Evolutionary conservation across 2,797 vertebrate species (phyloP).

Genomic region (Anolis apletophallus): DNA sequence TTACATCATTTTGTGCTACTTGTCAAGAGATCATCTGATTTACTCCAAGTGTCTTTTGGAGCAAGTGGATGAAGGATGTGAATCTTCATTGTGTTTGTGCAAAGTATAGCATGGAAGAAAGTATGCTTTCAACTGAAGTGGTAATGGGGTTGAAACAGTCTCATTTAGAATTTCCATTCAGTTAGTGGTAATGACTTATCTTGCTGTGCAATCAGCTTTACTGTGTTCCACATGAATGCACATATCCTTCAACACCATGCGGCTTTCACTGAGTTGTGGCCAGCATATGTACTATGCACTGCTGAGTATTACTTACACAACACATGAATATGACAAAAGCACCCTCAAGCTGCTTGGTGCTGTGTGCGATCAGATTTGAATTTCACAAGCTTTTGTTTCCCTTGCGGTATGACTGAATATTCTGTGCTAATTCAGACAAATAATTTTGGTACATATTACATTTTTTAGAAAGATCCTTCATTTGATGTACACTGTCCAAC

Average conservation of each 20-base stretch:
- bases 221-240: neutral
- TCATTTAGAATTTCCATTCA: neutral
- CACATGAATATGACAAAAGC: neutral
- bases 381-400: neutral
- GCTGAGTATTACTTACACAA: neutral
- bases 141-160: neutral
- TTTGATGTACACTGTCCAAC: neutral
- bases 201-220: neutral
- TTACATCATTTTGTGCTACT: neutral
- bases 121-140: neutral
- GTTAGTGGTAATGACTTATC: neutral
- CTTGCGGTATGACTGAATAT: no score
- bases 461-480: neutral
- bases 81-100: neutral
- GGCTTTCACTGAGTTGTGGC: neutral
- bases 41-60: neutral
- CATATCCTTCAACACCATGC: neutral
- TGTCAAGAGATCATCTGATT: no score
- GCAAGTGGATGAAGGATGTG: neutral
- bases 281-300: neutral
- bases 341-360: neutral
- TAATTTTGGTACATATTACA: neutral
- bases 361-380: neutral
- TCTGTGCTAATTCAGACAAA: neutral
- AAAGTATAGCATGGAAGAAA: neutral